Evolutionary conservation across 1,140 invertebrate genomes (phyloP).

Genomic region (Fopius arisanus): DNA sequence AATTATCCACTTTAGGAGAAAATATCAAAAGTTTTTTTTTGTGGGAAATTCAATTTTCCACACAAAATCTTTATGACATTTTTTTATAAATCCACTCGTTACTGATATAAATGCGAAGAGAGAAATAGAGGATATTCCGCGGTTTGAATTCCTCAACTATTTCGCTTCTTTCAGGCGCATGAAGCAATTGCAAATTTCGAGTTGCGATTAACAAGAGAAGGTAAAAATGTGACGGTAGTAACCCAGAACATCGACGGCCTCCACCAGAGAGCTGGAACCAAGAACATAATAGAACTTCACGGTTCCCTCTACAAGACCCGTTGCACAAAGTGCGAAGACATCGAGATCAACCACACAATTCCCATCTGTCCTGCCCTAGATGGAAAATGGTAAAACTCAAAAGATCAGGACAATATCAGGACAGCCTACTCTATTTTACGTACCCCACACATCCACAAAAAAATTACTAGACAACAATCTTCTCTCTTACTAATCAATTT

Average conservation of each 20-base stretch:
- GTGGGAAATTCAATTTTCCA: no score
- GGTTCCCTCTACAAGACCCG: constrained; percentile 85
- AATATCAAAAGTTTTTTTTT: no score
- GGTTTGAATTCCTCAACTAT: background rate
- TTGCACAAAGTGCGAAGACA: constrained; percentile 79
- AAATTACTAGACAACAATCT: no score
- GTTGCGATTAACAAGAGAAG: constrained; percentile 67
- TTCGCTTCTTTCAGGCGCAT: constrained; percentile 73
- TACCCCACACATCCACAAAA: no score
- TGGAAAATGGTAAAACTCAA: constrained; percentile 52
- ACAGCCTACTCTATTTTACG: no score
- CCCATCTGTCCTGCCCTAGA: constrained; percentile 81
- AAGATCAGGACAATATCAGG: no score
- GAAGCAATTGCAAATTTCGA: constrained; percentile 82
- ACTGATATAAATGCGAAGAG: no score
- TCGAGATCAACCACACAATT: constrained; percentile 75
- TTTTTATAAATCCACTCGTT: no score
- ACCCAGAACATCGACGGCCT: constrained; percentile 95
- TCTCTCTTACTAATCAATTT: no score
- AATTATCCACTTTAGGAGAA: no score
- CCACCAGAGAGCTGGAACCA: constrained; percentile 83
- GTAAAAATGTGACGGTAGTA: constrained; percentile 74
- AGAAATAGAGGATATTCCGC: background rate
- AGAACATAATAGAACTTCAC: constrained; percentile 88
- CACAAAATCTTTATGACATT: no score